phyloP scores from a whole-genome alignment of 2,113 vertebrate genomes.

The Laticauda laticaudata region DNA sequence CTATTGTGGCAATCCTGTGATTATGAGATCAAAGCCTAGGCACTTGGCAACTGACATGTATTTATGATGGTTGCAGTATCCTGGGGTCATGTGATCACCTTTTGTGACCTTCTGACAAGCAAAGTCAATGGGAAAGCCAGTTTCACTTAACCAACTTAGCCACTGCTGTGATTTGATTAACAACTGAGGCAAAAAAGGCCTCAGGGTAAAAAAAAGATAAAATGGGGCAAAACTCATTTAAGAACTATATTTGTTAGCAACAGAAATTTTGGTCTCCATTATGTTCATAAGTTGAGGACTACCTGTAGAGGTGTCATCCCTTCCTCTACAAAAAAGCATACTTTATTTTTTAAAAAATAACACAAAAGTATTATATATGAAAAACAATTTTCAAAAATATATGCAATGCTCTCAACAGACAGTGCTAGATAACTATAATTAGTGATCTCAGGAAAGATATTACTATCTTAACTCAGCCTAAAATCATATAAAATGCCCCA shows the following conservation, averaged over 20 bases:
- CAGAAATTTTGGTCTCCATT: not conserved
- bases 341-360: not conserved
- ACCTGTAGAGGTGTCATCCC: not conserved
- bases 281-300: not conserved
- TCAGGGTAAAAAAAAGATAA: not conserved
- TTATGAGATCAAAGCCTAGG: not conserved
- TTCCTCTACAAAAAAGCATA: not conserved
- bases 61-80: not conserved
- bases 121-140: not conserved
- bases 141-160: not conserved
- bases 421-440: not conserved
- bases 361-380: not conserved
- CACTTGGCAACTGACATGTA: not conserved
- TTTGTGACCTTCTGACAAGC: not conserved
- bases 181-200: not conserved
- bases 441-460: not conserved
- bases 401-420: not conserved
- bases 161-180: not conserved
- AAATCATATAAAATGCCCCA: not conserved
- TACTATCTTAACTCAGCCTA: not conserved
- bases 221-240: not conserved
- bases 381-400: not conserved
- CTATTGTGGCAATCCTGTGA: not conserved
- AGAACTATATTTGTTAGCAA: not conserved
- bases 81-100: not conserved